Evolutionary conservation across 2,888 invertebrate species (phyloP), one percentile per base, ranked within the genome.

Genomic region (Cephus nigrinus): DNA sequence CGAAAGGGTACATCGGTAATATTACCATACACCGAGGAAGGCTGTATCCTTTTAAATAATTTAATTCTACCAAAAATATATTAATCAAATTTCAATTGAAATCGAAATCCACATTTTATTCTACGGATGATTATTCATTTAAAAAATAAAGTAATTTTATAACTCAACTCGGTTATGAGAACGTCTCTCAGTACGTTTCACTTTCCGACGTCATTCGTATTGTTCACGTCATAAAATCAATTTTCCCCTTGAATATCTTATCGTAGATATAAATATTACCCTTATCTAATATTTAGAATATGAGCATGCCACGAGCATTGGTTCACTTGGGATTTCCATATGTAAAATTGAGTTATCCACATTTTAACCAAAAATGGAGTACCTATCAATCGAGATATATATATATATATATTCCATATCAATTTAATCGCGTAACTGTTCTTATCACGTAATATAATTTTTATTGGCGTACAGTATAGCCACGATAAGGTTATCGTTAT

Each of bases 11-110:
- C 94, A 4, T 94, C 96, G 76, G 95, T 94, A 1, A 93, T 96
- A 79, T 93, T 97, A 78, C 96, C 97, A 55, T 99, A 98, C 90
- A 98, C 97, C 69, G 98, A 98, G 93, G 98, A 98, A 86, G 96
- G 96, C 84, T 99, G 98, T 98, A 97, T 97, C 97, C 96, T 96
- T 94, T 91, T 76, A 5, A 75, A 76, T 55, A 0, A 55, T 55
- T 23, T 55, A 23, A 23, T 23, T 55, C n/a, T 23, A 32, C 3
- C 31, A 75, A 76, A 76, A 69, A 55, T 55, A 80, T 40, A 36
- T 75, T 68, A n/a, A 69, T 30, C n/a, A n/a, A 35, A 75, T 55
- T 12, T 23, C 15, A 15, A 69, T 30, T 15, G n/a, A 69, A 69
- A 34, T 11, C 36, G 76, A 73, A 75, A 76, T 77, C 40, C 36